These are phyloP conservation scores for Drosophila eohydei DNA, from an alignment of 2,888 invertebrate species.

Conservation along the genomic window DNA sequence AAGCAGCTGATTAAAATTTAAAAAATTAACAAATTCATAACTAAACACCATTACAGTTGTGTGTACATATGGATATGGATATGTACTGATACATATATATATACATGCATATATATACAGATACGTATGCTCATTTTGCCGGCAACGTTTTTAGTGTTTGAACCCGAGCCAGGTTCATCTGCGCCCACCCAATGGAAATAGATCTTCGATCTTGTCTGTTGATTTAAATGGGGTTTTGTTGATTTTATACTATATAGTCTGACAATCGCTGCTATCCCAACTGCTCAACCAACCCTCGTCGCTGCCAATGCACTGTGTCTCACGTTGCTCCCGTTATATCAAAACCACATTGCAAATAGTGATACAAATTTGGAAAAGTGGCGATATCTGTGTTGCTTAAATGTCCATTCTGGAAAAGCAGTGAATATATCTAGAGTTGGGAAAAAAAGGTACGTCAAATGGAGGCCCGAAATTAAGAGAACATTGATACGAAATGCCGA, in stretches of 20 bases:
- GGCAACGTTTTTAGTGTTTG: background rate
- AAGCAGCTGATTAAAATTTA: slow-evolving; percentile 15
- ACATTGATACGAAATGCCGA: too few relatives aligned
- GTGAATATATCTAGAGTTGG: slow-evolving; percentile 72
- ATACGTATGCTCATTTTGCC: slow-evolving; percentile 2
- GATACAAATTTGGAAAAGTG: slow-evolving; percentile 81
- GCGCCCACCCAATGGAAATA: slow-evolving; percentile 1
- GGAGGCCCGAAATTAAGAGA: too few relatives aligned
- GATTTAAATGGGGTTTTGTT: background rate
- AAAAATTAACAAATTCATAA: slow-evolving; percentile 15
- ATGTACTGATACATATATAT: background rate
- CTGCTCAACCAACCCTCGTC: background rate
- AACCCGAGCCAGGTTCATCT: background rate
- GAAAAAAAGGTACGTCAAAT: background rate
- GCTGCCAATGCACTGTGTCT: background rate
- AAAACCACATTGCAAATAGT: slow-evolving; percentile 65
- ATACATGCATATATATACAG: background rate
- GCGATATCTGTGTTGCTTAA: slow-evolving; percentile 82
- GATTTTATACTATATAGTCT: background rate
- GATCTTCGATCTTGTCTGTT: background rate
- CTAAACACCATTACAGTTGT: slow-evolving; percentile 2
- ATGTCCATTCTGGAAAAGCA: slow-evolving; percentile 73
- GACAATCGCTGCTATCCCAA: slow-evolving; percentile 1
- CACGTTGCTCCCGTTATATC: slow-evolving; percentile 54
- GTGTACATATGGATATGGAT: background rate